Percentiles rank a stretch among this genome's conserved stretches.
phyloP scores from a whole-genome alignment of 2,113 vertebrate species.

The Lepus timidus region DNA sequence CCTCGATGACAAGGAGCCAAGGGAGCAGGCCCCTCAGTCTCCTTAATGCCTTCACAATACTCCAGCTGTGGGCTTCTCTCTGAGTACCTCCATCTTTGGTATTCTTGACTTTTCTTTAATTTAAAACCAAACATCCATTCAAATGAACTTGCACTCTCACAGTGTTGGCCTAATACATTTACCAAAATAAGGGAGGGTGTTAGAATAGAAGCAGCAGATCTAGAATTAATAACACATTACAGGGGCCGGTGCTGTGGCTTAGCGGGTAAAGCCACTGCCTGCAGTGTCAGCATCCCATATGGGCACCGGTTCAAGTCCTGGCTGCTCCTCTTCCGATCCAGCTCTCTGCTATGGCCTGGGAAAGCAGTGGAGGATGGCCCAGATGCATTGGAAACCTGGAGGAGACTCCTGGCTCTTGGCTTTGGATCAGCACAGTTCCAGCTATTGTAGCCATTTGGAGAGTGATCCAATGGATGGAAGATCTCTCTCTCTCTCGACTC shows the following conservation, averaged over 20 bases:
- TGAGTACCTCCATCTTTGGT: background rate
- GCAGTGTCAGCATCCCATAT: background rate
- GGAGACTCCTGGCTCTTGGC: too few relatives aligned
- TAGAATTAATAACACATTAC: background rate
- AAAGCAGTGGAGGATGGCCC: too few relatives aligned
- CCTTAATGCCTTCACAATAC: accelerated
- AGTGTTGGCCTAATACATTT: background rate
- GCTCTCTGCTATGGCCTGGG: too few relatives aligned
- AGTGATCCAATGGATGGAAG: too few relatives aligned
- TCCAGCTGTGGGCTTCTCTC: background rate
- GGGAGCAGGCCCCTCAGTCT: background rate
- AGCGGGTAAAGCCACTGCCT: background rate
- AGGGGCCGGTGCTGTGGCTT: background rate
- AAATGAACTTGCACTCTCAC: background rate
- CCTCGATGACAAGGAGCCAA: background rate
- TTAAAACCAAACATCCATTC: background rate
- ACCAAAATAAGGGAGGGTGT: background rate
- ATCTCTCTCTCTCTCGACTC: too few relatives aligned
- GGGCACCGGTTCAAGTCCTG: too few relatives aligned
- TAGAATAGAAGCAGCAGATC: background rate
- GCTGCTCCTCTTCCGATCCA: too few relatives aligned
- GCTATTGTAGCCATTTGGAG: too few relatives aligned
- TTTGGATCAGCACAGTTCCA: too few relatives aligned
- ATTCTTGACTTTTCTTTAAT: background rate
- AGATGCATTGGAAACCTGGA: too few relatives aligned